Base-by-base conservation (phyloP, 1,140 invertebrate genomes). In the Aphidius gifuensis region DNA sequence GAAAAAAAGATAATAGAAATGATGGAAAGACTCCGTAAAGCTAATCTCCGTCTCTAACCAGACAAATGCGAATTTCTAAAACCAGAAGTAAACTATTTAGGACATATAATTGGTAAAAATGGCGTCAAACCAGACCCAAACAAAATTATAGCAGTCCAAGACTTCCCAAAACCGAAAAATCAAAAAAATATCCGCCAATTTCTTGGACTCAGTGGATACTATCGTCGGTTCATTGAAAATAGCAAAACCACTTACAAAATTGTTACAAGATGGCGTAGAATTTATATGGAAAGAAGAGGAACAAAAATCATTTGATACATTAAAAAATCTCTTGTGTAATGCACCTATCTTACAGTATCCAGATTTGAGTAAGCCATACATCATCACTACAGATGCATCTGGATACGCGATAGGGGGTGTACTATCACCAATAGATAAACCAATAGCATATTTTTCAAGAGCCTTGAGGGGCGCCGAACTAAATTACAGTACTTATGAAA, bases 121-220 rank as follows among this genome's bases (percentile, higher is more conserved):
- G 53, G 53, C 8, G n/a, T 55, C 4, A 55, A 55, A 55, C 53
- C 53, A 16, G 40, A 55, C 39, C 53, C 53, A 4, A 42, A 38
- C 1, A 55, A 55, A 43, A 16, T 55, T 16, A 5, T 7, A 11
- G 53, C 53, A 8, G 53, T 55, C n/a, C 38, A n/a, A n/a, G 11
- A 55, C 9, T 55, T 55, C 21, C 53, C 39, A 1, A n/a, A n/a
- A n/a, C 58, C 58, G 5, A 50, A 49, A 50, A 60, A 1, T 5
- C 38, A 32, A 44, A 51, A 23, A 9, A 60, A 60, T 39, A 60
- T 60, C 5, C 1, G 49, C 5, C 58, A 60, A 45, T 61, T 60
- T 9, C 40, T 60, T 4, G 58, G 58, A 6, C 16, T 60, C 7
- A 47, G 9, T 6, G 55, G 44, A 4, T 58, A 45, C 45, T 58